A percentile compares a stretch with the other conserved stretches of the same genome.
Conservation (phyloP, 2,113 vertebrate species). For the Pituophis catenifer region DNA sequence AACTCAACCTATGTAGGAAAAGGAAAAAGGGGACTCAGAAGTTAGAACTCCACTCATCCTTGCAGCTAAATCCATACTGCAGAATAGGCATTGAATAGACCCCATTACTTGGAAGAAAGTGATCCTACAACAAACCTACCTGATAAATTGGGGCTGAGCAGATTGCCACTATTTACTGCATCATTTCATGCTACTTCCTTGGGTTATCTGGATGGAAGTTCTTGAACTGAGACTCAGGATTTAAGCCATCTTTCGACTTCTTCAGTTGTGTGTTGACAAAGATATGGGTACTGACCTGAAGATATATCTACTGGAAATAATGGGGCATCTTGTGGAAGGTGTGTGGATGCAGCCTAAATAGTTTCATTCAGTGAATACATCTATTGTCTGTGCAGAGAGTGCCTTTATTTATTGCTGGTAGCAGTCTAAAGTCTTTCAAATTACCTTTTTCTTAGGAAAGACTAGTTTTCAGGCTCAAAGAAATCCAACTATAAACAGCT, state of each 20-base stretch:
- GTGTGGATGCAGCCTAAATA: neutral
- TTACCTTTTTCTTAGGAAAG: neutral
- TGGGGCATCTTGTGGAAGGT: neutral
- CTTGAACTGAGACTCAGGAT: neutral
- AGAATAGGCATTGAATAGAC: neutral
- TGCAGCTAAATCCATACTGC: neutral
- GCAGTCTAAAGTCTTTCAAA: neutral
- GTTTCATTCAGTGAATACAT: neutral
- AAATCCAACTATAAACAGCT: neutral
- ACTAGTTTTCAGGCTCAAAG: neutral
- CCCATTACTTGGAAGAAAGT: neutral
- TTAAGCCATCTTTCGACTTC: neutral
- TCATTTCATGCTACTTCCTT: neutral
- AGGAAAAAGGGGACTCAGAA: neutral
- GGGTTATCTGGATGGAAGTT: neutral
- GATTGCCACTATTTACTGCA: neutral
- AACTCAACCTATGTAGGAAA: neutral
- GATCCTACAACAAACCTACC: neutral
- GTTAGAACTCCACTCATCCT: neutral
- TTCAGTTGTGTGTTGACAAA: neutral
- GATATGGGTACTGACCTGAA: neutral
- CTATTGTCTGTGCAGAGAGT: neutral
- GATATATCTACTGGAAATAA: neutral
- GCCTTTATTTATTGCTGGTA: neutral
- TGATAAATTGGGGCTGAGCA: neutral